A percentile compares a stretch with the other conserved stretches of the same genome.
Evolutionary conservation across 1,140 invertebrate genomes (phyloP).

Genomic region (Drosophila miranda): DNA sequence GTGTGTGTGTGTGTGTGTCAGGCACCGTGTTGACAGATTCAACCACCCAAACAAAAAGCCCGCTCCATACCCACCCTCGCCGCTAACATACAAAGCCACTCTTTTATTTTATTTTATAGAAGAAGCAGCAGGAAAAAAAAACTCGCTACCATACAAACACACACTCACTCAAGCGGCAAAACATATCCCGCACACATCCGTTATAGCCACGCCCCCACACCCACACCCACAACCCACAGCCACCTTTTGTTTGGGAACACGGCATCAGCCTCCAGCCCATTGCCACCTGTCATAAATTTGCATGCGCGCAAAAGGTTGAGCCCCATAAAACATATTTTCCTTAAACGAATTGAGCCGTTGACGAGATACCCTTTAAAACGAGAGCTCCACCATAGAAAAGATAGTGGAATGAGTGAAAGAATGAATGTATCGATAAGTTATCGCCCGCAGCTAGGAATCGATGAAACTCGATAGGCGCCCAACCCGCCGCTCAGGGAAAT

Average conservation of each 20-base stretch:
- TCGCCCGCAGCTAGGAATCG: too few relatives aligned
- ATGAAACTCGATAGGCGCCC: too few relatives aligned
- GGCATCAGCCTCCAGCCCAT: constrained; percentile 47
- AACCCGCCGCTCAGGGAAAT: too few relatives aligned
- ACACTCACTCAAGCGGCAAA: constrained; percentile 75
- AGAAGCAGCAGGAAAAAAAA: constrained; percentile 32
- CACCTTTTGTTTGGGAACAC: constrained; percentile 29
- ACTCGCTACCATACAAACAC: constrained; percentile 46
- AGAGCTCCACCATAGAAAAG: too few relatives aligned
- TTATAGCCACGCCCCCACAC: constrained; percentile 26
- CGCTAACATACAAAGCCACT: constrained; percentile 65
- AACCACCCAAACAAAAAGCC: constrained; percentile 69
- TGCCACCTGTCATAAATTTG: constrained; percentile 79
- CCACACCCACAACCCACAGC: not conserved
- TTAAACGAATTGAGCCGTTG: constrained; percentile 8
- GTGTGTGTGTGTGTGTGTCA: constrained; percentile 51
- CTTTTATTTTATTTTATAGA: constrained; percentile 74
- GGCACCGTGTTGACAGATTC: constrained; percentile 68
- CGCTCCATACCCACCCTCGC: constrained; percentile 19
- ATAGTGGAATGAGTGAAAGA: too few relatives aligned
- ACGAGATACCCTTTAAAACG: constrained; percentile 19
- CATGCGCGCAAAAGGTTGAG: constrained; percentile 66
- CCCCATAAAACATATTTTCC: constrained; percentile 36
- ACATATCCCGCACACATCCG: constrained; percentile 79
- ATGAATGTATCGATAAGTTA: too few relatives aligned